Conservation (phyloP, 2,113 vertebrate species). For the Syngnathus floridae region DNA sequence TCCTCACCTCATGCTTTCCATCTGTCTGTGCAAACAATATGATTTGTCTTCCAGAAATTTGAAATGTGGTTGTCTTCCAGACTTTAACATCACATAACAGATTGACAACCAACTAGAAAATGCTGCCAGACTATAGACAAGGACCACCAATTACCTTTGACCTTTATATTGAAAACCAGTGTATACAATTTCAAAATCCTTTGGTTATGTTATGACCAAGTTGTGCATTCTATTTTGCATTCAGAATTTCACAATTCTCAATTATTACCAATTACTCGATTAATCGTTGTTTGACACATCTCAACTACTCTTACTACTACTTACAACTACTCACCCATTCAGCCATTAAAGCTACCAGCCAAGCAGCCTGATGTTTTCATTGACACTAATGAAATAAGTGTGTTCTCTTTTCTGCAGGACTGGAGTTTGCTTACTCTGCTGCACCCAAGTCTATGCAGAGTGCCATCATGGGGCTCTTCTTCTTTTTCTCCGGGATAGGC, state of each 20-base stretch:
- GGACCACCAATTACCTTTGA: background rate
- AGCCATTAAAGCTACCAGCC: background rate
- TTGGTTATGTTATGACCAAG: background rate
- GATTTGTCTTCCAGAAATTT: slow-evolving; percentile 14
- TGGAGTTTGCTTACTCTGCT: slow-evolving; percentile 96
- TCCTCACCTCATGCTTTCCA: slow-evolving; percentile 9
- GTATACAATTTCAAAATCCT: background rate
- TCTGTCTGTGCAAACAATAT: slow-evolving; percentile 37
- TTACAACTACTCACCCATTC: background rate
- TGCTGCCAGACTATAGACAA: slow-evolving; percentile 3
- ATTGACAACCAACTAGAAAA: slow-evolving; percentile 10
- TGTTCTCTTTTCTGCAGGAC: slow-evolving; percentile 67
- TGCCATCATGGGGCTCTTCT: slow-evolving; percentile 96
- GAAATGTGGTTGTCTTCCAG: slow-evolving; percentile 4
- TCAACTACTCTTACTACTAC: background rate
- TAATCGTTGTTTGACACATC: background rate
- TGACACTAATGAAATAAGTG: background rate
- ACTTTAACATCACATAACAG: background rate
- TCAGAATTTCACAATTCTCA: background rate
- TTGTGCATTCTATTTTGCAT: background rate
- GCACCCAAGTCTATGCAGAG: slow-evolving; percentile 97
- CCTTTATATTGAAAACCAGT: background rate
- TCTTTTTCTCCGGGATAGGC: slow-evolving; percentile 95
- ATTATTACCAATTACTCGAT: background rate
- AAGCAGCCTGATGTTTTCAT: background rate